These are phyloP conservation scores for Diogma glabrata DNA, from an alignment of 2,888 invertebrate genomes.

Conservation along the genomic window DNA sequence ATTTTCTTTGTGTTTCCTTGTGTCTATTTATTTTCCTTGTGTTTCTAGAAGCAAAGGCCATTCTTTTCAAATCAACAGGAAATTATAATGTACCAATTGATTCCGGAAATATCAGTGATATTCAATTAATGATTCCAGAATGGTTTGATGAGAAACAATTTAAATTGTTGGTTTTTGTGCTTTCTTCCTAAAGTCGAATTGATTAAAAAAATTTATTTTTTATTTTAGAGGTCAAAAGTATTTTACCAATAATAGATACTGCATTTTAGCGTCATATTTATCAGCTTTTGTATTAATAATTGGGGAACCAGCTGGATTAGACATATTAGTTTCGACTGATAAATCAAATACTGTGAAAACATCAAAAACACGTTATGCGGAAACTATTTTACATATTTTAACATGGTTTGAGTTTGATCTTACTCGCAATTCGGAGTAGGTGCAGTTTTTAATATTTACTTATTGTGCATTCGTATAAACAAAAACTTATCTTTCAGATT, in stretches of 20 bases:
- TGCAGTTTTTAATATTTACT: too few relatives aligned
- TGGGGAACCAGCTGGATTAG: neutral
- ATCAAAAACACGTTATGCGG: neutral
- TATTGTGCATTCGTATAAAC: neutral
- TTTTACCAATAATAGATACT: slow-evolving; percentile 5
- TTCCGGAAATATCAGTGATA: neutral
- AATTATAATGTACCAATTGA: slow-evolving; percentile 1
- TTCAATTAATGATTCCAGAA: neutral
- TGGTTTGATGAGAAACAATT: slow-evolving; percentile 9
- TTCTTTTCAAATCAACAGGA: too few relatives aligned
- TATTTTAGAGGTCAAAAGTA: slow-evolving; percentile 6
- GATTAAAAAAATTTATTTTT: too few relatives aligned
- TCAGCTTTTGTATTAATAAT: neutral
- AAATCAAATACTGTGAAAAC: neutral
- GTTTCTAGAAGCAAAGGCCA: too few relatives aligned
- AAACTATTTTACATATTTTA: neutral
- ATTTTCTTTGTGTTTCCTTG: too few relatives aligned
- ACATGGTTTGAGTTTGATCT: slow-evolving; percentile 7
- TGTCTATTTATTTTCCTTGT: too few relatives aligned
- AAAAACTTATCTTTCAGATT: slow-evolving; percentile 43
- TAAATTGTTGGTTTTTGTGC: neutral
- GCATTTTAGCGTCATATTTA: neutral
- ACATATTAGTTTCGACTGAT: neutral
- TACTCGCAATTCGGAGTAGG: neutral
- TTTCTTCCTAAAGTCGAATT: too few relatives aligned